Conservation (phyloP, 2,797 vertebrate species). For the Phrynocephalus vlangalii region DNA sequence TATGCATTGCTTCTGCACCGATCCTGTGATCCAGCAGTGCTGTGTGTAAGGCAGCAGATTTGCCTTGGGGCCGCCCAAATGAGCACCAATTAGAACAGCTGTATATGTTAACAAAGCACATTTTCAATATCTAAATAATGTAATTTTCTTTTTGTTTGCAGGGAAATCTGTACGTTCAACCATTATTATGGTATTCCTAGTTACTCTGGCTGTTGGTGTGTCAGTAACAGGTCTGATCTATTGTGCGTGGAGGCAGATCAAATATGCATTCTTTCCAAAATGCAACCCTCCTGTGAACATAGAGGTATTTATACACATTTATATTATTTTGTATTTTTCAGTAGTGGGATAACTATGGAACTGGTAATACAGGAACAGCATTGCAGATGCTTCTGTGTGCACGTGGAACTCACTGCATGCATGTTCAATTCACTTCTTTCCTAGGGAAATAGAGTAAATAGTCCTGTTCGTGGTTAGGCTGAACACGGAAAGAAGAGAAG, state of each 20-base stretch:
- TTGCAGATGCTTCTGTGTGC: no score
- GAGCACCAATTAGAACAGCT: not conserved
- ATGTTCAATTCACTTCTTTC: not conserved
- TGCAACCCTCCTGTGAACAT: constrained; percentile 69
- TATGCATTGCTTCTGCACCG: not conserved
- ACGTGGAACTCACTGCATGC: no score
- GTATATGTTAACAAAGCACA: not conserved
- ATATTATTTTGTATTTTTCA: not conserved
- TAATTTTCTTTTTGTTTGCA: constrained; percentile 45
- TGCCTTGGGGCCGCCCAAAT: not conserved
- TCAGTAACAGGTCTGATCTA: accelerated
- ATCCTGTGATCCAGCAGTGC: not conserved
- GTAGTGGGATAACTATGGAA: not conserved
- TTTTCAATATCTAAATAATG: not conserved
- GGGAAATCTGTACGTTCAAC: constrained; percentile 45
- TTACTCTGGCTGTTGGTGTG: not conserved
- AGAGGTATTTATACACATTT: constrained; percentile 47
- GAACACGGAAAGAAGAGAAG: no score
- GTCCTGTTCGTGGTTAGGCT: no score
- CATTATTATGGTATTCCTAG: not conserved
- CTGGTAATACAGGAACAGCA: no score
- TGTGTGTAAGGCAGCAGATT: not conserved
- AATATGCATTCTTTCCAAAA: constrained; percentile 72
- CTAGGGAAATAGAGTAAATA: not conserved
- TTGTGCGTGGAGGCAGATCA: constrained; percentile 38